Percentiles rank a stretch among this genome's conserved stretches.
These are phyloP conservation scores for Leistus spinibarbis DNA, from an alignment of 2,888 invertebrate genomes.

Conservation along the genomic window DNA sequence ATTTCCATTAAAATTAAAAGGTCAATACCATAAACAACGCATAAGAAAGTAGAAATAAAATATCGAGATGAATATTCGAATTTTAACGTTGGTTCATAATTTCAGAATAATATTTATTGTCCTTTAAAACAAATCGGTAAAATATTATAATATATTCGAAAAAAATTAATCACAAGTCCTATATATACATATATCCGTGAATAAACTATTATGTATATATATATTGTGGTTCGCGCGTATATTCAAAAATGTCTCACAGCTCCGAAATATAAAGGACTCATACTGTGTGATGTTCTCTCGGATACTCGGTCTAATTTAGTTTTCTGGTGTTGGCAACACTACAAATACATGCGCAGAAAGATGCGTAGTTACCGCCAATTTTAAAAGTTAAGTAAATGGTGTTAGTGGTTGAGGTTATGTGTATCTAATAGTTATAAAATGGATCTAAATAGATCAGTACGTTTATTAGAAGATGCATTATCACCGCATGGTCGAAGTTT, in stretches of 20 bases:
- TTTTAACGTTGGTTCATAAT: too few species aligned
- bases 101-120: too few species aligned
- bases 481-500: conserved; percentile 46
- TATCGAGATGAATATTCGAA: too few species aligned
- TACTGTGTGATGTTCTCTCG: not conserved
- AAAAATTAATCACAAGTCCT: too few species aligned
- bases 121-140: too few species aligned
- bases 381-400: not conserved
- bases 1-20: too few species aligned
- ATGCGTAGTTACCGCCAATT: not conserved
- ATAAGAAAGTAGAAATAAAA: too few species aligned
- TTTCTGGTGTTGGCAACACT: not conserved
- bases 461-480: conserved; percentile 53
- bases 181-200: too few species aligned
- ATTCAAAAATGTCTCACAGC: not conserved
- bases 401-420: not conserved
- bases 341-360: not conserved
- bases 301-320: not conserved
- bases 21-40: too few species aligned
- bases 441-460: conserved; percentile 53
- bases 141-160: too few species aligned
- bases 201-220: not conserved
- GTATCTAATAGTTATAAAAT: not conserved
- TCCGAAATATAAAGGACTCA: not conserved
- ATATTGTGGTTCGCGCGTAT: not conserved